These are phyloP conservation scores for Phodopus roborovskii DNA, from an alignment of 2,113 vertebrate species.

Conservation along the genomic window DNA sequence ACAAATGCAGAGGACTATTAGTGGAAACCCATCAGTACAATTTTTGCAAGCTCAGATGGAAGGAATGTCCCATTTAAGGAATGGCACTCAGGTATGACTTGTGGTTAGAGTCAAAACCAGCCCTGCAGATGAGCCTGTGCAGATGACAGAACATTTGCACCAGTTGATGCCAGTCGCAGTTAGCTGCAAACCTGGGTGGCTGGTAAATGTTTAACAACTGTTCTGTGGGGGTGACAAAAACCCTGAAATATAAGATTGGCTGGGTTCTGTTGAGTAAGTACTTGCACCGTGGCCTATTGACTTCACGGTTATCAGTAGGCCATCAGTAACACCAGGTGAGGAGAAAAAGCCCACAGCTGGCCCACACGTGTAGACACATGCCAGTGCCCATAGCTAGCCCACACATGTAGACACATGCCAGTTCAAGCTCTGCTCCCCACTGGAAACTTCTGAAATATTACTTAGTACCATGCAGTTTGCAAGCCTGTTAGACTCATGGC, in stretches of 20 bases:
- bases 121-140: conserved; percentile 47
- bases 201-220: conserved; percentile 52
- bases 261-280: conserved; percentile 37
- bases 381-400: neutral
- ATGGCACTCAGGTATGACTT: conserved; percentile 70
- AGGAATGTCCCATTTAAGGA: conserved; percentile 74
- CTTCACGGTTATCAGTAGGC: conserved; percentile 1
- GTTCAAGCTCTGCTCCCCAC: neutral
- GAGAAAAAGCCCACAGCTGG: neutral
- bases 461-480: neutral
- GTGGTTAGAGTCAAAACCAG: conserved; percentile 73
- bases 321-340: neutral
- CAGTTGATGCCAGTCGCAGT: neutral
- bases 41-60: conserved; percentile 72
- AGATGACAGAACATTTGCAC: conserved; percentile 59
- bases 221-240: neutral
- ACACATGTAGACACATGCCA: neutral
- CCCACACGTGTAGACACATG: neutral
- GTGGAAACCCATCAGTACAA: conserved; percentile 61
- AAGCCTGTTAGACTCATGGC: neutral
- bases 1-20: conserved; percentile 33
- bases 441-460: neutral
- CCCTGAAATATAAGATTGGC: neutral
- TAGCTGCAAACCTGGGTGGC: neutral
- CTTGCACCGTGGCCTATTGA: neutral